Evolutionary conservation across 2,888 invertebrate genomes (phyloP).

Genomic region (Xanthostigma xanthostigma): DNA sequence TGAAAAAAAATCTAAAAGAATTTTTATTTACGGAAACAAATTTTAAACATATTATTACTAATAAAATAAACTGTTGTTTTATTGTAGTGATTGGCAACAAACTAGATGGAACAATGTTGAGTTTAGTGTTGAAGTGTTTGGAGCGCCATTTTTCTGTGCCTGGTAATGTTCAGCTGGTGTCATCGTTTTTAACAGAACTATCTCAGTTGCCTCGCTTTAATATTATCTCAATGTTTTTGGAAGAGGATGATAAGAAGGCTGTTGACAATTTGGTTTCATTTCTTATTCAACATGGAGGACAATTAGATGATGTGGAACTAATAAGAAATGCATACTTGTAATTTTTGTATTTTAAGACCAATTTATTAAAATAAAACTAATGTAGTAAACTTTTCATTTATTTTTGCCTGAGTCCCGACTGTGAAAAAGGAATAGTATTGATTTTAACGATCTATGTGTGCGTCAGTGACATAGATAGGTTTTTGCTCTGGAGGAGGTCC

Average conservation of each 20-base stretch:
- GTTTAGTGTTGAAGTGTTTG: constrained; percentile 24
- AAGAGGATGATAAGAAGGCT: constrained; percentile 21
- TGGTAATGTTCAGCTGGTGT: constrained; percentile 20
- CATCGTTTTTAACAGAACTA: constrained; percentile 20
- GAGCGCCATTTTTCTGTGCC: constrained; percentile 24
- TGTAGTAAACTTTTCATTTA: too few species aligned
- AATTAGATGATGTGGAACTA: constrained; percentile 10
- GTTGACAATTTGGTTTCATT: constrained; percentile 18
- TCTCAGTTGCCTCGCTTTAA: constrained; percentile 23
- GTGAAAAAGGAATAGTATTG: too few species aligned
- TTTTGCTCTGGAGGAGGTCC: too few species aligned
- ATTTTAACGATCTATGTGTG: too few species aligned
- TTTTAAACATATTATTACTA: too few species aligned
- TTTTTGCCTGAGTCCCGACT: too few species aligned
- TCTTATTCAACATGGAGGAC: constrained; percentile 20
- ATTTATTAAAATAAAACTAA: too few species aligned
- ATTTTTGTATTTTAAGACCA: too few species aligned
- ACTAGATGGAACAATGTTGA: constrained; percentile 27
- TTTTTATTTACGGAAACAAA: too few species aligned
- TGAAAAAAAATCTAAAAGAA: too few species aligned
- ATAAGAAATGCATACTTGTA: too few species aligned
- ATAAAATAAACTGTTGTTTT: not conserved
- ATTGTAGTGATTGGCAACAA: constrained; percentile 28
- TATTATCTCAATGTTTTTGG: constrained; percentile 26
- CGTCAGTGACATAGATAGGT: too few species aligned